A percentile compares a stretch with the other conserved stretches of the same genome.
Evolutionary conservation across 1,140 invertebrate species (phyloP).

Genomic region (Chrysoperla carnea): DNA sequence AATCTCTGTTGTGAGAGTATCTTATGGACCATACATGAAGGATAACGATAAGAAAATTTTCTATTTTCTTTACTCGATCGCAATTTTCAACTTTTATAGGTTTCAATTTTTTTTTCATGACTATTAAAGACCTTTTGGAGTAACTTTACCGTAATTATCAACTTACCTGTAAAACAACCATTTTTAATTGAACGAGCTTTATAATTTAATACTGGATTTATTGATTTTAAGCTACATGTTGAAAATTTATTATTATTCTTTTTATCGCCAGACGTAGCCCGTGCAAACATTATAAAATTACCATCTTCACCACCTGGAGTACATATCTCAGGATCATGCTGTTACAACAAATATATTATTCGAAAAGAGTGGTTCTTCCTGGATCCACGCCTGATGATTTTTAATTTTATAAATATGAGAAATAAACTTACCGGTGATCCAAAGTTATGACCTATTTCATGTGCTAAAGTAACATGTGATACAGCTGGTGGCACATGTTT

Average conservation of each 20-base stretch:
- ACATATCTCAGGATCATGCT: constrained; percentile 92
- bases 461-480: constrained; percentile 95
- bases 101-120: too few relatives aligned
- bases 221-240: constrained; percentile 80
- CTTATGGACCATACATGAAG: too few relatives aligned
- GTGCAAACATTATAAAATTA: constrained; percentile 96
- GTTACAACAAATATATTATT: too few relatives aligned
- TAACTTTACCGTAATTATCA: too few relatives aligned
- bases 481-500: constrained; percentile 96
- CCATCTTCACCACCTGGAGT: constrained; percentile 84
- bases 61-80: too few relatives aligned
- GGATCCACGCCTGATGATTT: background rate
- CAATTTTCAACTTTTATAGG: too few relatives aligned
- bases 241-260: constrained; percentile 94
- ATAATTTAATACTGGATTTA: constrained; percentile 85
- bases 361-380: too few relatives aligned
- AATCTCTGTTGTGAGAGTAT: too few relatives aligned
- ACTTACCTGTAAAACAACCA: constrained; percentile 77
- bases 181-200: constrained; percentile 68
- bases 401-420: constrained; percentile 2
- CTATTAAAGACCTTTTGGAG: too few relatives aligned
- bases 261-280: constrained; percentile 90
- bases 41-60: too few relatives aligned
- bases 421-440: constrained; percentile 75
- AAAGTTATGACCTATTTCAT: constrained; percentile 99